Conservation (phyloP, 35 echinoderm and acorn worm species). For the Ophiothrix spiculata region DNA sequence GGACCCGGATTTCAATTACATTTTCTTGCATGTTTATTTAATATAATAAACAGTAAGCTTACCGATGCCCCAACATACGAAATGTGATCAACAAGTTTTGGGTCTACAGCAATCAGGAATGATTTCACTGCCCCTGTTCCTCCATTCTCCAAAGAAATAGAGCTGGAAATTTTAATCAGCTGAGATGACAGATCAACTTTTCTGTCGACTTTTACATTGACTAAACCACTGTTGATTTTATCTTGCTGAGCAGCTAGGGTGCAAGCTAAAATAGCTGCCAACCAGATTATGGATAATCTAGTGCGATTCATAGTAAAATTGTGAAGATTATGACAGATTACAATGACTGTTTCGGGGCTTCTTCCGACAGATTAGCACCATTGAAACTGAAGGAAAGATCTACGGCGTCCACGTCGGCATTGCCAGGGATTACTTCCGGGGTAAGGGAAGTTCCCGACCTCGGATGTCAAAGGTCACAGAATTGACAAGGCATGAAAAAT, state of each 20-base stretch:
- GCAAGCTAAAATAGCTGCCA: constrained; percentile 11
- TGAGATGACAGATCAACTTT: constrained; percentile 80
- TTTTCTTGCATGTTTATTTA: no score
- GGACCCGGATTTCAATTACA: no score
- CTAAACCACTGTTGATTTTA: constrained; percentile 64
- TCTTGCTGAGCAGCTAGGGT: constrained; percentile 46
- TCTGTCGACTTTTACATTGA: constrained; percentile 81
- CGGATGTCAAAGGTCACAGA: not conserved
- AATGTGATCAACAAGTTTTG: constrained; percentile 47
- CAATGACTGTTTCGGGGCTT: not conserved
- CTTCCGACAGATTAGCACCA: not conserved
- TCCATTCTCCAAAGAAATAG: constrained; percentile 57
- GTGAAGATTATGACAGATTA: not conserved
- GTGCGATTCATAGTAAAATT: not conserved
- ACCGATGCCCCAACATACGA: constrained; percentile 71
- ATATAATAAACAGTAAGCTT: no score
- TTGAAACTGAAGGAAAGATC: not conserved
- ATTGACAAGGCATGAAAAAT: not conserved
- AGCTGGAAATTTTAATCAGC: constrained; percentile 71
- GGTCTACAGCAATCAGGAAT: constrained; percentile 72
- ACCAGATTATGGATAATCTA: not conserved
- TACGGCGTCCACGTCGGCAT: not conserved
- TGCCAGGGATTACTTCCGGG: not conserved
- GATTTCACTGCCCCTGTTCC: constrained; percentile 45
- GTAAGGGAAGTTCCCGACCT: not conserved